Evolutionary conservation across 2,797 vertebrate genomes (phyloP).

Genomic region (Notolepis coatsorum): DNA sequence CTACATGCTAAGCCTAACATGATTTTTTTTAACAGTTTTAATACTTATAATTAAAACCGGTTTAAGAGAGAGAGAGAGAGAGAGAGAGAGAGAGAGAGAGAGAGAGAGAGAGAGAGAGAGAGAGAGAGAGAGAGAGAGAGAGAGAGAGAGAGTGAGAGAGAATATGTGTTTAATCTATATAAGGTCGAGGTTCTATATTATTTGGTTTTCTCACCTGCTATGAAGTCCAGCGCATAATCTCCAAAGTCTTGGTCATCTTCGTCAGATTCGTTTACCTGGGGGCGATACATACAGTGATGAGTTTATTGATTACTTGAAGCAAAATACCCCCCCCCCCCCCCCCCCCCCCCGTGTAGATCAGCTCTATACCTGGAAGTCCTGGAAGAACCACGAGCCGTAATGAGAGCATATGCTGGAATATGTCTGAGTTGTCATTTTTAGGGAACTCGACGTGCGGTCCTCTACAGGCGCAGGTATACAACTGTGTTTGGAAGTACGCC

Average conservation of each 20-base stretch:
- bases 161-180: background rate
- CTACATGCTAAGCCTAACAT: no score
- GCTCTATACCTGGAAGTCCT: conserved; percentile 65
- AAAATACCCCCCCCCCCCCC: no score
- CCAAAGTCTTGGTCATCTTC: conserved; percentile 84
- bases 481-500: conserved; percentile 4
- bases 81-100: no score
- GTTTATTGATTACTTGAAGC: no score
- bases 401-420: conserved; percentile 30
- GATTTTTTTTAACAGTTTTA: background rate
- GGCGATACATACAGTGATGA: conserved; percentile 59
- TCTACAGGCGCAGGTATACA: background rate
- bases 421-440: conserved; percentile 51
- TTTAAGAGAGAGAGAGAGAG: no score
- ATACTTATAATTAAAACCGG: background rate
- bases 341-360: background rate
- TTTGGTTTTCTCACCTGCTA: conserved; percentile 81
- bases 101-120: no score
- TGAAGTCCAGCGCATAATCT: conserved; percentile 82
- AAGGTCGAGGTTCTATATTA: background rate
- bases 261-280: conserved; percentile 69
- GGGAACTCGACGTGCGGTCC: background rate
- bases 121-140: no score
- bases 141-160: no score
- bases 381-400: conserved; percentile 42